A percentile compares a stretch with the other conserved stretches of the same genome.
These are phyloP conservation scores for Myzus persicae DNA, from an alignment of 1,140 invertebrate species.

Conservation along the genomic window DNA sequence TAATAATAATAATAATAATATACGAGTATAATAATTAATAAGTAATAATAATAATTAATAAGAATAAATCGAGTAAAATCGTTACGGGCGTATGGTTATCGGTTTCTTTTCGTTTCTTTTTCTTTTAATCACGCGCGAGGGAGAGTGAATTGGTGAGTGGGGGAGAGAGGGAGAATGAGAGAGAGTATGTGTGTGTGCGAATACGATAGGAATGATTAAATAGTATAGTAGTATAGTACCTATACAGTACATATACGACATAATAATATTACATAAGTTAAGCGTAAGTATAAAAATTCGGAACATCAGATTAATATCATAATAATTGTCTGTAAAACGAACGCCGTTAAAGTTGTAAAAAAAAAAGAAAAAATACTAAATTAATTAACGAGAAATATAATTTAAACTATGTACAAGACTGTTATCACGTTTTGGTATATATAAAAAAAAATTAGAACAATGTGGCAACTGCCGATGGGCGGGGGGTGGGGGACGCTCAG, in stretches of 20 bases:
- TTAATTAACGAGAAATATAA: conserved; percentile 59
- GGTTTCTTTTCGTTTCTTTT: conserved; percentile 20
- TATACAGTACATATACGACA: background rate
- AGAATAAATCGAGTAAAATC: conserved; percentile 41
- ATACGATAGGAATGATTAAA: conserved; percentile 23
- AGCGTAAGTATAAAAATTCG: conserved; percentile 43
- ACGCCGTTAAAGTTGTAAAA: conserved; percentile 25
- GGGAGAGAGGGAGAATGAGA: background rate
- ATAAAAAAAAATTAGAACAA: conserved; percentile 49
- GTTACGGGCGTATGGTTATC: background rate
- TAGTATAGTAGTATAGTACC: background rate
- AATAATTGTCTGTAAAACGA: conserved; percentile 24
- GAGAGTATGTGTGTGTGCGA: background rate
- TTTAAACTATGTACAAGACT: conserved; percentile 58
- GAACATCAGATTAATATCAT: conserved; percentile 36
- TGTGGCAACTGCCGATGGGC: background rate
- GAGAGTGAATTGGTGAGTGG: background rate
- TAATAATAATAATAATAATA: conserved; percentile 26
- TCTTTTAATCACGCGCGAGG: background rate
- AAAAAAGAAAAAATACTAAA: conserved; percentile 57
- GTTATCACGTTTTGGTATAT: conserved; percentile 57
- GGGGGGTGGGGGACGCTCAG: background rate
- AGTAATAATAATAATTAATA: conserved; percentile 25
- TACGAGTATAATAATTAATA: conserved; percentile 40
- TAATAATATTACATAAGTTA: conserved; percentile 21